Evolutionary conservation across 2,113 vertebrate species (phyloP), one percentile per base, ranked within the genome.

Genomic region (Pseudolaguvia tuberculata): DNA sequence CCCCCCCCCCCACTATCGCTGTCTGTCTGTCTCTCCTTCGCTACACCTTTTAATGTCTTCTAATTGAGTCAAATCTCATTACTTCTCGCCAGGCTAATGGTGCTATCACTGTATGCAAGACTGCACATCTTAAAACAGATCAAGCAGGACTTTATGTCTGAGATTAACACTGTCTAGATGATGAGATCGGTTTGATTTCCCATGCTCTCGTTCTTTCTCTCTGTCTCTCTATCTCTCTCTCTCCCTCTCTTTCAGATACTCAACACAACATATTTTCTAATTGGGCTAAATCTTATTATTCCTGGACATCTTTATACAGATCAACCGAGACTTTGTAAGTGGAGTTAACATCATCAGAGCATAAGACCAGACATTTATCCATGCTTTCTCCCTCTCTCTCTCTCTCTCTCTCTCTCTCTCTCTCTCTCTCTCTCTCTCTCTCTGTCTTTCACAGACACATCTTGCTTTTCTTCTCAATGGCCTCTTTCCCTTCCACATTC

Each of bases 1-100:
- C 23, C 45, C 29, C 58, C 55, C 20, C 29, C 53, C 66, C 61
- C 25, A 48, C 59, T 72, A 25, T 67, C 58, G 47, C 58, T 52
- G 7, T 13, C 21, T 63, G 45, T 48, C 56, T 53, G 11, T 69
- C 25, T 39, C 51, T 27, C 57, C 50, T 52, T 77, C 68, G 70
- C 31, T 29, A 66, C 74, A 71, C 71, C 77, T 75, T 47, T 27
- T 63, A 68, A 79, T 75, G 72, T 78, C 65, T 77, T 74, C 74
- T 83, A 83, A 83, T 81, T 78, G 68, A 78, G 72, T 69, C 77
- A 79, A 83, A 83, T 81, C 79, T 79, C 78, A 79, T 79, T 79
- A 79, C 75, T 80, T 48, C 56, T 79, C 25, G 25, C 61, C 17
- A 5, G 55, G 77, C 73, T 73, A 72, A 76, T 76, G 45, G 71